A percentile compares a stretch with the other conserved stretches of the same genome.
phyloP scores from a whole-genome alignment of 1,140 invertebrate species.

The Neuroterus valhalla region DNA sequence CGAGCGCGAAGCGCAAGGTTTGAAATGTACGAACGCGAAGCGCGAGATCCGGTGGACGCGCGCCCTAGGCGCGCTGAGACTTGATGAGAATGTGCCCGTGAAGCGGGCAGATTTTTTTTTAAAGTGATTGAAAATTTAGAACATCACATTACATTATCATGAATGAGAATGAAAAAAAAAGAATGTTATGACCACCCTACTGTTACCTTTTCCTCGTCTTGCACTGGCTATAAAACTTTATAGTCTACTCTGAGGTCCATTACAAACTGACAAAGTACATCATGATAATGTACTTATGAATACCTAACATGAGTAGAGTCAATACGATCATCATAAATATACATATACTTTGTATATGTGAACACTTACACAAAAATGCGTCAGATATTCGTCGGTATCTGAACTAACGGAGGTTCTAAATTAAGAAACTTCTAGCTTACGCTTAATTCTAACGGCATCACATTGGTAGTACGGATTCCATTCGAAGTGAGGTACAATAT shows the following conservation, averaged over 20 bases:
- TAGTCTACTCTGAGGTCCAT: constrained; percentile 19
- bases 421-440: constrained; percentile 29
- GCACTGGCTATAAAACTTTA: constrained; percentile 7
- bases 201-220: constrained; percentile 9
- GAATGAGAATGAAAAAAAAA: too few species aligned
- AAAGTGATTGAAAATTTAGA: too few species aligned
- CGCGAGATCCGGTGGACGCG: too few species aligned
- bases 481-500: background rate
- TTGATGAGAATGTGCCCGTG: too few species aligned
- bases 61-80: too few species aligned
- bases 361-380: constrained; percentile 9
- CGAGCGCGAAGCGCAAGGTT: too few species aligned
- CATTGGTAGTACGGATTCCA: constrained; percentile 21
- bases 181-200: too few species aligned
- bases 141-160: too few species aligned
- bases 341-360: background rate
- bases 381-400: constrained; percentile 26
- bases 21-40: too few species aligned
- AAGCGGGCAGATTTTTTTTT: too few species aligned
- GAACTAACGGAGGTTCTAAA: constrained; percentile 25
- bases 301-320: constrained; percentile 12
- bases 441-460: constrained; percentile 26
- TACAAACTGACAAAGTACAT: constrained; percentile 7
- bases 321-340: background rate
- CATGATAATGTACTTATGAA: constrained; percentile 22